Conservation (phyloP, 2,888 invertebrate species). For the Calliphora vomitoria region DNA sequence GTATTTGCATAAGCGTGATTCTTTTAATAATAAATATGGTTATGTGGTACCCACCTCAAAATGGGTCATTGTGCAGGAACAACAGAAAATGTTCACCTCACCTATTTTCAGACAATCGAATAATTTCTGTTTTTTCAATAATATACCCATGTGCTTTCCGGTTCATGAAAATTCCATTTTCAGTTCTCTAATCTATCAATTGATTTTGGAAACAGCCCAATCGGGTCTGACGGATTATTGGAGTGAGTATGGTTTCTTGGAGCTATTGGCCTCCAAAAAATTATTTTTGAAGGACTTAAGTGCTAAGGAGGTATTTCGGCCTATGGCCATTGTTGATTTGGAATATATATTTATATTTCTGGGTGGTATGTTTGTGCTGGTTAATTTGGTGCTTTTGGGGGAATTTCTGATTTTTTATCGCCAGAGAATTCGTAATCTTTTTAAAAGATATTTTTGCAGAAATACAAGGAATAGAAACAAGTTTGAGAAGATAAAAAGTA, state of each 20-base stretch:
- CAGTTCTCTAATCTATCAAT: slow-evolving; percentile 73
- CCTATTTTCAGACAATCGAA: slow-evolving; percentile 78
- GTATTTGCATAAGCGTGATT: slow-evolving; percentile 77
- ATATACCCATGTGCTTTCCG: slow-evolving; percentile 79
- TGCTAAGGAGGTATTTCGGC: slow-evolving; percentile 73
- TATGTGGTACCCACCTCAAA: slow-evolving; percentile 78
- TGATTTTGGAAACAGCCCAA: slow-evolving; percentile 77
- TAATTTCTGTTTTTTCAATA: slow-evolving; percentile 79
- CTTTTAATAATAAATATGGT: slow-evolving; percentile 77
- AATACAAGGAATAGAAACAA: neutral
- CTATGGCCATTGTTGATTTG: slow-evolving; percentile 79
- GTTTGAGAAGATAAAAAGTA: too few species aligned
- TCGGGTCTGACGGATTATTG: slow-evolving; percentile 77
- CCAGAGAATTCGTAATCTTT: neutral
- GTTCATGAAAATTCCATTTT: slow-evolving; percentile 80
- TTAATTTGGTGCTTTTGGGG: slow-evolving; percentile 72
- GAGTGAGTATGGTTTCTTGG: slow-evolving; percentile 76
- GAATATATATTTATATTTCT: slow-evolving; percentile 79
- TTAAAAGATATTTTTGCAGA: neutral
- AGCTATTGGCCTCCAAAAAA: slow-evolving; percentile 77
- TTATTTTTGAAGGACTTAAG: slow-evolving; percentile 76
- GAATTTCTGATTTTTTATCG: slow-evolving; percentile 74
- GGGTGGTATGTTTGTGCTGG: slow-evolving; percentile 75
- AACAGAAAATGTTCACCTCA: slow-evolving; percentile 79
- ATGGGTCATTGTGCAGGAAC: slow-evolving; percentile 79